phyloP scores from a whole-genome alignment of 2,888 invertebrate genomes.

The Sminthurinus aureus region DNA sequence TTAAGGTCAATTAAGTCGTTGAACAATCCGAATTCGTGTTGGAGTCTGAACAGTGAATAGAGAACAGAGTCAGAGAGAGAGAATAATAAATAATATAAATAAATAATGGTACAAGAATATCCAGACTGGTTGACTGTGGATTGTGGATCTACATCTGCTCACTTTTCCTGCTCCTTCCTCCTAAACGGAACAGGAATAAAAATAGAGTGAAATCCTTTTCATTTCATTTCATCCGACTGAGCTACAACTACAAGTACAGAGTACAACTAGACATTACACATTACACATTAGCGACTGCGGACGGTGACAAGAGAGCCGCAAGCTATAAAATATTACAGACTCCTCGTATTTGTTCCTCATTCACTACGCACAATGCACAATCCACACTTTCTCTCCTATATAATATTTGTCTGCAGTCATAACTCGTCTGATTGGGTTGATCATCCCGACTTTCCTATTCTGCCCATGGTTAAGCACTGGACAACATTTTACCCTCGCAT shows the following conservation, averaged over 20 bases:
- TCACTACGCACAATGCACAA: background rate
- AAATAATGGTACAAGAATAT: too few species aligned
- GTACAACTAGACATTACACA: background rate
- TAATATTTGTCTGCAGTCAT: too few species aligned
- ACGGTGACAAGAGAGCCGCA: background rate
- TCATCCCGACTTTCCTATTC: background rate
- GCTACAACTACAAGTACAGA: too few species aligned
- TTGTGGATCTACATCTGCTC: conserved; percentile 25
- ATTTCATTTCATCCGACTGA: background rate
- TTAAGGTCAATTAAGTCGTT: conserved; percentile 35
- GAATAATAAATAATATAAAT: too few species aligned
- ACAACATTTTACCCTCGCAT: conserved; percentile 21
- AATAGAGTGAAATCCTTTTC: background rate
- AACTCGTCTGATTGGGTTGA: too few species aligned
- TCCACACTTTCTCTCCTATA: too few species aligned
- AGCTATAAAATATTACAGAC: conserved; percentile 4
- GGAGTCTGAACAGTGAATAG: too few species aligned
- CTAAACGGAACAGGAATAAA: background rate
- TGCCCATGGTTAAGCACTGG: background rate
- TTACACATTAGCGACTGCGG: background rate
- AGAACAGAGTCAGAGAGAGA: too few species aligned
- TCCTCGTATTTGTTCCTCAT: conserved; percentile 15
- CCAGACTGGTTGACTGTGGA: too few species aligned
- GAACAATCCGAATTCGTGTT: conserved; percentile 18
- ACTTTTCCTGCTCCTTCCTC: conserved; percentile 1